A percentile compares a stretch with the other conserved stretches of the same genome.
These are phyloP conservation scores for Solenopsis invicta DNA, from an alignment of 1,140 invertebrate genomes.

Conservation along the genomic window DNA sequence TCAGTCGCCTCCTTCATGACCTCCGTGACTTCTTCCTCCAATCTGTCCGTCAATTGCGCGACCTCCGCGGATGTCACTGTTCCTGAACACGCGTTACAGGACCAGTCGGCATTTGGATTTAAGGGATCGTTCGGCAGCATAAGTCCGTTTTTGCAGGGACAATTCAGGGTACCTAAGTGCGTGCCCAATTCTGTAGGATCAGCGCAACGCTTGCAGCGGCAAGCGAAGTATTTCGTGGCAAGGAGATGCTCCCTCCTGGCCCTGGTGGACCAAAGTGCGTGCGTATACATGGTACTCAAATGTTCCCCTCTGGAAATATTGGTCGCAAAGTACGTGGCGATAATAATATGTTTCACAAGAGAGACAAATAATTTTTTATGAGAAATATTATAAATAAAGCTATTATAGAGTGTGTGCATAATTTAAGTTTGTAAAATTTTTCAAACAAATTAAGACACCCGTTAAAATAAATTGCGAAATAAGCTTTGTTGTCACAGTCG, in stretches of 20 bases:
- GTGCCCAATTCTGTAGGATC: slow-evolving; percentile 93
- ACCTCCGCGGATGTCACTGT: slow-evolving; percentile 87
- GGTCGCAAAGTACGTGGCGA: not conserved
- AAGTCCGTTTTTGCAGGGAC: slow-evolving; percentile 89
- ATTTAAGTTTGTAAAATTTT: no score
- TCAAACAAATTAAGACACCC: no score
- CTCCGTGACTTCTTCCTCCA: slow-evolving; percentile 92
- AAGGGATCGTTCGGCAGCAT: slow-evolving; percentile 91
- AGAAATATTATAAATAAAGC: not conserved
- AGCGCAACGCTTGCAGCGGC: slow-evolving; percentile 91
- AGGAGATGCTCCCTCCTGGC: slow-evolving; percentile 92
- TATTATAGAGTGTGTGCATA: not conserved
- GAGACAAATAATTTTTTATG: not conserved
- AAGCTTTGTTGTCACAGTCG: no score
- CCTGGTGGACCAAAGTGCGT: slow-evolving; percentile 94
- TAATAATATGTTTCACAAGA: not conserved
- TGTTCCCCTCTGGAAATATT: slow-evolving; percentile 88
- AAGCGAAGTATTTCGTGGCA: slow-evolving; percentile 94
- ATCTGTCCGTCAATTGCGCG: slow-evolving; percentile 89
- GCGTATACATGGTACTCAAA: slow-evolving; percentile 94
- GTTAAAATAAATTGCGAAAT: no score
- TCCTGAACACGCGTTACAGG: slow-evolving; percentile 90
- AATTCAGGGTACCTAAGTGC: slow-evolving; percentile 91
- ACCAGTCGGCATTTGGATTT: slow-evolving; percentile 91
- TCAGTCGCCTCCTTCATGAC: slow-evolving; percentile 84